These are phyloP conservation scores for Glossophaga mutica DNA, from an alignment of 2,797 vertebrate species.

Conservation along the genomic window DNA sequence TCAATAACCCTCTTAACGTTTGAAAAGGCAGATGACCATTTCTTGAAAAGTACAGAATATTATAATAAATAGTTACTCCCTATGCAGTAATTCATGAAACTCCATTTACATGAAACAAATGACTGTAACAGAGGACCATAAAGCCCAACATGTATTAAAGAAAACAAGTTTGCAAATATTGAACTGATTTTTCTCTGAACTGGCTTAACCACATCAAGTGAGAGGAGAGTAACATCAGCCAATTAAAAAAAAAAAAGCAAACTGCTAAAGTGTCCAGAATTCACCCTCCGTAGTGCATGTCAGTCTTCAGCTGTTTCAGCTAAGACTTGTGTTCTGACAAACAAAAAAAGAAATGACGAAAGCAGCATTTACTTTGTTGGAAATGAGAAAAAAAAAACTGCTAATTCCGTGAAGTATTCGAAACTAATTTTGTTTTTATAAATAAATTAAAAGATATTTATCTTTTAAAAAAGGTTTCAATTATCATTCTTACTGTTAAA, in stretches of 20 bases:
- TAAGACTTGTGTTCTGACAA: conserved; percentile 55
- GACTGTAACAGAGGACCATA: not conserved
- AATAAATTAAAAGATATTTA: conserved; percentile 82
- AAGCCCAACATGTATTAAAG: not conserved
- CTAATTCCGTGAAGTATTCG: conserved; percentile 79
- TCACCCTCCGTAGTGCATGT: conserved; percentile 24
- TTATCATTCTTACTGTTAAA: conserved; percentile 24
- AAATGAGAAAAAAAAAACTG: conserved; percentile 33
- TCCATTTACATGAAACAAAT: not conserved
- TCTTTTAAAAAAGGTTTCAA: conserved; percentile 66
- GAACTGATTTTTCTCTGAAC: conserved; percentile 20
- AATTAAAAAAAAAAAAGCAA: conserved; percentile 52
- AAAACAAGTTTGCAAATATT: conserved; percentile 42
- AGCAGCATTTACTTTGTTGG: conserved; percentile 38
- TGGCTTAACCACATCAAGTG: conserved; percentile 9
- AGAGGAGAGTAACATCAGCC: not conserved
- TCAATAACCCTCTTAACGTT: conserved; percentile 7
- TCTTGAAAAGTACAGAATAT: conserved; percentile 53
- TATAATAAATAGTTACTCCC: not conserved
- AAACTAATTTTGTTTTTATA: conserved; percentile 76
- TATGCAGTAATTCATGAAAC: not conserved
- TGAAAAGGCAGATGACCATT: conserved; percentile 39
- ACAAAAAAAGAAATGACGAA: conserved; percentile 30
- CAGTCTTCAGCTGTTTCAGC: conserved; percentile 58
- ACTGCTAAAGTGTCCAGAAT: not conserved